Evolutionary conservation across 2,888 invertebrate genomes (phyloP), one percentile per base, ranked within the genome.

Genomic region (Drosophila hamatofila): DNA sequence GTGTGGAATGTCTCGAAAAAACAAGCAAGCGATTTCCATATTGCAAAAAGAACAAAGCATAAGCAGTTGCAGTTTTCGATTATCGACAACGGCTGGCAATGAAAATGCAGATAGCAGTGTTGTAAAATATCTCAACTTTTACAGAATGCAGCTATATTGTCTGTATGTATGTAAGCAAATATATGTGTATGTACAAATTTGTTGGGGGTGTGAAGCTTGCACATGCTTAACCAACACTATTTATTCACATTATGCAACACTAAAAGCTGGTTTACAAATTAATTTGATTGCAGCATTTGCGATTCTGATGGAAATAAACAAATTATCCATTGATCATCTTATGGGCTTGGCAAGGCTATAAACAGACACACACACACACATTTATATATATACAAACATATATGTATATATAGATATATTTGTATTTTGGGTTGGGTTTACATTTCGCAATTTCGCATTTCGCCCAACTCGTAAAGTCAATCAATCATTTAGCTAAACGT

Each of bases 401-500:
- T 25, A 33, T 2, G 25, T 21, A 42, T 42, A n/a, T 33, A 49
- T 18, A 39, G 7, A 48, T 25, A 33, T 30, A 56, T 8, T 51
- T 16, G 9, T 16, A 21, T 49, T 49, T 12, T 30, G 35, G 51
- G 12, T 35, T 37, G 46, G 41, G 56, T 49, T 49, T 59, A 46
- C 60, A 59, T 60, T 72, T 55, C 60, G 52, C 37, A 27, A 48
- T 48, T 49, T 30, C 49, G 51, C 51, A 30, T 54, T 56, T 21
- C 30, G 37, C 33, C 49, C 51, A 21, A 56, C 25, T 55, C 33
- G 55, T 6, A 39, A 57, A 52, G 59, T 61, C 61, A 54, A 75
- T 75, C 74, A 75, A 75, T 75, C 74, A 75, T 69, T 73, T 75
- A 54, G 57, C 54, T 54, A 60, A 54, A 39, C 48, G 74, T 52